phyloP scores from a whole-genome alignment of 2,888 invertebrate species.

The Coleophora deauratella region DNA sequence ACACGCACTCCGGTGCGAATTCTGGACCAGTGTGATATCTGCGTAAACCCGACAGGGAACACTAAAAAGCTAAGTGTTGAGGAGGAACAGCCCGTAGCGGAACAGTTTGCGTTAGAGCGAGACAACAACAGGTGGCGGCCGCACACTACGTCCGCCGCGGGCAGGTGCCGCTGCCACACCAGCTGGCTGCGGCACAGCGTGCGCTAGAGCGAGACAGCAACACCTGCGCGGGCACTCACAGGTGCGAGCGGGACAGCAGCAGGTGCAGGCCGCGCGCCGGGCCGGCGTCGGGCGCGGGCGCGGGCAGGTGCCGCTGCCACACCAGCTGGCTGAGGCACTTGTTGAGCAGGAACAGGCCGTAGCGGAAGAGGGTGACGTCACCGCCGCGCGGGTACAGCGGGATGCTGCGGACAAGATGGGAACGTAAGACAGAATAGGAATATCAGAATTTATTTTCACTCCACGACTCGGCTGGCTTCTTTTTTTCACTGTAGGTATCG shows the following conservation, averaged over 20 bases:
- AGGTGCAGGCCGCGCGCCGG: conserved; percentile 80
- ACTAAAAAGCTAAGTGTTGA: too few relatives aligned
- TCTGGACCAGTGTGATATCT: too few relatives aligned
- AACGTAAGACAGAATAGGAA: conserved; percentile 3
- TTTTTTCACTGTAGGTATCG: too few relatives aligned
- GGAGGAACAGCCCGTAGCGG: too few relatives aligned
- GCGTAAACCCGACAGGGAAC: too few relatives aligned
- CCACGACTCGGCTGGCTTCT: too few relatives aligned
- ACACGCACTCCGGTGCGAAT: too few relatives aligned
- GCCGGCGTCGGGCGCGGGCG: conserved; percentile 85
- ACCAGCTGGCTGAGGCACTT: conserved; percentile 95
- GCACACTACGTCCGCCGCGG: conserved; percentile 81
- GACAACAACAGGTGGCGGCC: conserved; percentile 78
- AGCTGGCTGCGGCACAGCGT: too few relatives aligned
- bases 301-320: conserved; percentile 82
- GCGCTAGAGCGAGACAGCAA: neutral
- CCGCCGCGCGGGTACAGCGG: conserved; percentile 87
- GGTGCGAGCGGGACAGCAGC: conserved; percentile 53
- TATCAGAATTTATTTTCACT: neutral
- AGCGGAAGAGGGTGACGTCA: conserved; percentile 84
- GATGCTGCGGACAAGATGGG: conserved; percentile 76
- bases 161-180: conserved; percentile 83
- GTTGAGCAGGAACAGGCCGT: conserved; percentile 93
- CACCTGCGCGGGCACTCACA: conserved; percentile 39
- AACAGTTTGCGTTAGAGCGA: neutral